phyloP scores from a whole-genome alignment of 2,888 invertebrate species.

The Chrysodeixis includens region DNA sequence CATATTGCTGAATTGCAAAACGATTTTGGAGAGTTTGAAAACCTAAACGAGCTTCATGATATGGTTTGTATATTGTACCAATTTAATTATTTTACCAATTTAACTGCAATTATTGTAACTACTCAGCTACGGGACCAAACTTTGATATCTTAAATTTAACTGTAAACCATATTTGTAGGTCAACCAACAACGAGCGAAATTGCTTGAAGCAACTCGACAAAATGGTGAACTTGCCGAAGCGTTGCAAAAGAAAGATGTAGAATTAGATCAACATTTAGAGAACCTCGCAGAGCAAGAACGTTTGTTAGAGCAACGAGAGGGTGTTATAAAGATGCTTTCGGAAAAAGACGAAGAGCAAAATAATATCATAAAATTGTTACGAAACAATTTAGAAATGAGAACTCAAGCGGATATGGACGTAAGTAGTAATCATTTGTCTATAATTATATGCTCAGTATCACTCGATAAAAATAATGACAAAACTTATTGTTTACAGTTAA shows the following conservation, averaged over 20 bases:
- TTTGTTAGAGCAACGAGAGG: slow-evolving; percentile 70
- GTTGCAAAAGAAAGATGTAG: slow-evolving; percentile 71
- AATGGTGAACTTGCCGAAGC: slow-evolving; percentile 71
- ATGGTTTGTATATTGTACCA: slow-evolving; percentile 64
- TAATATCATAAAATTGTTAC: slow-evolving; percentile 76
- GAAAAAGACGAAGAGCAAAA: slow-evolving; percentile 79
- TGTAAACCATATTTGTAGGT: slow-evolving; percentile 58
- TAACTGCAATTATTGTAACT: not conserved
- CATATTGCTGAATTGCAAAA: slow-evolving; percentile 75
- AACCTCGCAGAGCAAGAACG: slow-evolving; percentile 66
- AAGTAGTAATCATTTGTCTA: slow-evolving; percentile 43
- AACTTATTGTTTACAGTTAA: slow-evolving; percentile 65
- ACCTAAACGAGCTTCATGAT: slow-evolving; percentile 72
- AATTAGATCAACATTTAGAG: slow-evolving; percentile 66
- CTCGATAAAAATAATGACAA: not conserved
- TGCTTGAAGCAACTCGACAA: slow-evolving; percentile 68
- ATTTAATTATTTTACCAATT: not conserved
- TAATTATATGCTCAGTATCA: not conserved
- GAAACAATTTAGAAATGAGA: slow-evolving; percentile 76
- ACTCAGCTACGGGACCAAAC: no score
- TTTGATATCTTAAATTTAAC: not conserved
- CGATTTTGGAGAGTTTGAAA: slow-evolving; percentile 77
- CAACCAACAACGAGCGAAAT: slow-evolving; percentile 71
- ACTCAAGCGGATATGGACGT: slow-evolving; percentile 74
- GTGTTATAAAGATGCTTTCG: slow-evolving; percentile 72